Conservation (phyloP, 2,113 vertebrate species). For the Corapipo altera region DNA sequence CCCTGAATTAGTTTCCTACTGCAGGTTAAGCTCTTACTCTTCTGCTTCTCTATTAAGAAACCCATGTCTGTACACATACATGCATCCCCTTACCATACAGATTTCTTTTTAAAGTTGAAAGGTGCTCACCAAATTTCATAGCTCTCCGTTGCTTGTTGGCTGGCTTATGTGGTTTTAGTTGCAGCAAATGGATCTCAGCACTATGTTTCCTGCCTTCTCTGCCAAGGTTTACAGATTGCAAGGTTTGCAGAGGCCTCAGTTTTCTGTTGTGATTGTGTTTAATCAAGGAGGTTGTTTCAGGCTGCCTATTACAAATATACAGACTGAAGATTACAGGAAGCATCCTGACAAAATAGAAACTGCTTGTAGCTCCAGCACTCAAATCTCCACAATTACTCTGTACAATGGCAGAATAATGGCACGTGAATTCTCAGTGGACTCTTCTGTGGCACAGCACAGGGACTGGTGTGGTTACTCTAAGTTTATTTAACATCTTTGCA, state of each 20-base stretch:
- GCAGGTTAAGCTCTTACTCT: not conserved
- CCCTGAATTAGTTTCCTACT: not conserved
- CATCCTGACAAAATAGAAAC: not conserved
- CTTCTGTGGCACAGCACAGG: not conserved
- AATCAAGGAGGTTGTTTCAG: not conserved
- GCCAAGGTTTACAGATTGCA: not conserved
- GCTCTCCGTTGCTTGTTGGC: not conserved
- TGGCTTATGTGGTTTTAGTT: not conserved
- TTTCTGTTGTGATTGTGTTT: not conserved
- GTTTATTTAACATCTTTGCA: not conserved
- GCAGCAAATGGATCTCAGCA: not conserved
- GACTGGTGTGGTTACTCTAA: not conserved
- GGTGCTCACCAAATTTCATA: not conserved
- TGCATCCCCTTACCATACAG: not conserved
- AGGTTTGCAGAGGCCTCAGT: not conserved
- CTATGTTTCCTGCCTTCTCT: not conserved
- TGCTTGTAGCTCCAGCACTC: not conserved
- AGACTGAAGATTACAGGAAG: not conserved
- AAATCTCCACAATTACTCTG: not conserved
- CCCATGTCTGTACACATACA: not conserved
- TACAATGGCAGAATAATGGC: not conserved
- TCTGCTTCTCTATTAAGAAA: not conserved
- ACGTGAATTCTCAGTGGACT: not conserved
- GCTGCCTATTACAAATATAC: not conserved
- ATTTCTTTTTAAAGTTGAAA: not conserved